Conservation (phyloP, 2,888 invertebrate genomes). For the Gastrophysa polygoni region DNA sequence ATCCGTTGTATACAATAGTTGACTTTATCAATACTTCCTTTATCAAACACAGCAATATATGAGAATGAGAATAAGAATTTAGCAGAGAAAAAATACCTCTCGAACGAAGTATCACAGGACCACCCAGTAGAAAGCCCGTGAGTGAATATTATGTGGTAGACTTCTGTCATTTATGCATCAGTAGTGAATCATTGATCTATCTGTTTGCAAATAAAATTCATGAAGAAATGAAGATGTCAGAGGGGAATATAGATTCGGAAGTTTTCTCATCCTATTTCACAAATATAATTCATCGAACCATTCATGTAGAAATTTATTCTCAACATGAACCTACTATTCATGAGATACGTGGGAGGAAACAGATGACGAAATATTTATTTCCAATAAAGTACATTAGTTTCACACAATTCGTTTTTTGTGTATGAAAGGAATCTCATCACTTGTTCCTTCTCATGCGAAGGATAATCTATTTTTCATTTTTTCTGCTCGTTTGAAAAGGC, state of each 20-base stretch:
- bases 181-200: background rate
- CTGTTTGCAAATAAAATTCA: too few species aligned
- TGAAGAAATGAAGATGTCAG: too few species aligned
- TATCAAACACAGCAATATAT: too few species aligned
- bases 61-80: too few species aligned
- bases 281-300: background rate
- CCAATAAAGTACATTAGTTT: conserved; percentile 12
- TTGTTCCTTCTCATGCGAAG: conserved; percentile 6
- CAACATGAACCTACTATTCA: conserved; percentile 22
- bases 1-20: too few species aligned
- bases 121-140: too few species aligned
- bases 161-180: background rate
- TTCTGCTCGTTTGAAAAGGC: background rate
- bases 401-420: background rate
- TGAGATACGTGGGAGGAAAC: conserved; percentile 21
- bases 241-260: too few species aligned
- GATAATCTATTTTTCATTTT: conserved; percentile 2
- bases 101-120: too few species aligned
- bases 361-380: conserved; percentile 22
- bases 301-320: background rate
- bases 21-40: too few species aligned
- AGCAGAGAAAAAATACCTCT: too few species aligned
- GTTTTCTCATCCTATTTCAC: background rate
- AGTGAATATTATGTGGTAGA: too few species aligned
- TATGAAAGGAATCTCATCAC: background rate